Percentiles rank a stretch among this genome's conserved stretches.
Evolutionary conservation across 2,888 invertebrate genomes (phyloP).

Genomic region (Phyllotreta cruciferae): DNA sequence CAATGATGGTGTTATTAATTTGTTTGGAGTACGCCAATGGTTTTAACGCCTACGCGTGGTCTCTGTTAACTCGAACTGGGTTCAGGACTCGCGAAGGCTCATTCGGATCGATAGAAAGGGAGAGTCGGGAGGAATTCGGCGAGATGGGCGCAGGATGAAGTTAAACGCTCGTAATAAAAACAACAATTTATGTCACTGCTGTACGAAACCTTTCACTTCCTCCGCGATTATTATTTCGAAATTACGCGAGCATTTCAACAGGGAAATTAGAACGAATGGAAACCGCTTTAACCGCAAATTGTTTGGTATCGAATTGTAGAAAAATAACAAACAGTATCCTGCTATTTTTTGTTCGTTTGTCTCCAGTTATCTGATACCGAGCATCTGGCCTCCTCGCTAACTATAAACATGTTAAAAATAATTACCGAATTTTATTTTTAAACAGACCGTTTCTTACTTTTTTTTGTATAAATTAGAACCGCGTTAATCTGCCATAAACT

Average conservation of each 20-base stretch:
- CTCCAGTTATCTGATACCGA: slow-evolving; percentile 26
- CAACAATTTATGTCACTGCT: not conserved
- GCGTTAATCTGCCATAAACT: slow-evolving; percentile 2
- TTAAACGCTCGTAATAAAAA: not conserved
- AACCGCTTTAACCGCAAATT: not conserved
- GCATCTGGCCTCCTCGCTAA: slow-evolving; percentile 19
- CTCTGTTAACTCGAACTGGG: slow-evolving; percentile 15
- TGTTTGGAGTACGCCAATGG: not conserved
- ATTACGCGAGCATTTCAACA: no score
- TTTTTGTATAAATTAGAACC: slow-evolving; percentile 5
- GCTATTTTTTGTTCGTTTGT: slow-evolving; percentile 16
- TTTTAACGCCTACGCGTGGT: slow-evolving; percentile 7
- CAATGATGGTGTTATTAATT: no score
- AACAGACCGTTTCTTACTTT: slow-evolving; percentile 3
- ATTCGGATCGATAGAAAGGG: slow-evolving; percentile 26
- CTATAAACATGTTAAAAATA: slow-evolving; percentile 25
- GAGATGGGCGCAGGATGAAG: slow-evolving; percentile 9
- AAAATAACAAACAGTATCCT: slow-evolving; percentile 1
- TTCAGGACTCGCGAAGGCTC: not conserved
- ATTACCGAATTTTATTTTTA: slow-evolving; percentile 25
- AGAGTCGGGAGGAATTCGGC: slow-evolving; percentile 14
- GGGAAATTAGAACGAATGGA: no score
- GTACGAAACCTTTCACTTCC: not conserved
- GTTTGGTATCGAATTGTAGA: not conserved
- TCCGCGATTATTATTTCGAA: not conserved